These are phyloP conservation scores for Smittia sp. DNA, from an alignment of 2,888 invertebrate species.

Conservation along the genomic window DNA sequence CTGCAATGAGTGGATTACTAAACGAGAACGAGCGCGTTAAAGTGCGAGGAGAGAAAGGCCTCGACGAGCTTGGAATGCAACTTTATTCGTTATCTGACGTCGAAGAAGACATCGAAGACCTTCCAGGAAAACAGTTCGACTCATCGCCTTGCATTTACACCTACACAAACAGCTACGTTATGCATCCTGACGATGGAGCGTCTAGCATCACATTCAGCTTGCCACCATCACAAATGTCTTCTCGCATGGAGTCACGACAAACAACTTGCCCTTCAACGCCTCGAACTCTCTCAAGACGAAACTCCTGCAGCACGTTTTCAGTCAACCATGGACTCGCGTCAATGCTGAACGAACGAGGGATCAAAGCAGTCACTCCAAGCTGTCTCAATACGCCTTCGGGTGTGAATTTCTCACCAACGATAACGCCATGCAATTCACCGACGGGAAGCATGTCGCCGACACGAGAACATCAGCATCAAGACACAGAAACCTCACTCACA, in stretches of 20 bases:
- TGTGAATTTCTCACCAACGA: conserved; percentile 71
- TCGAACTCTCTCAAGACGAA: conserved; percentile 64
- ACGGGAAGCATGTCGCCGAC: background rate
- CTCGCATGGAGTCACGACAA: conserved; percentile 55
- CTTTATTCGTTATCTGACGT: conserved; percentile 9
- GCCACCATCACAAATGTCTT: conserved; percentile 65
- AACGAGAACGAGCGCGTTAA: conserved; percentile 90
- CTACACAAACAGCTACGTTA: conserved; percentile 82
- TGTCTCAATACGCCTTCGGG: conserved; percentile 64
- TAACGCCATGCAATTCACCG: conserved; percentile 79
- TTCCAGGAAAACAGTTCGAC: conserved; percentile 69
- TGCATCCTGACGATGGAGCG: conserved; percentile 85
- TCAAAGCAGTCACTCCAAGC: conserved; percentile 69
- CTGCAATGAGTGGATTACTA: conserved; percentile 83
- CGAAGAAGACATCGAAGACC: conserved; percentile 69
- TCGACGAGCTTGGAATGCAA: conserved; percentile 70
- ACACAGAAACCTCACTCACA: conserved; percentile 47
- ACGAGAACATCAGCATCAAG: background rate
- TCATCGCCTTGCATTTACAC: conserved; percentile 78
- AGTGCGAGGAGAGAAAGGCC: conserved; percentile 72
- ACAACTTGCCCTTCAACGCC: conserved; percentile 53
- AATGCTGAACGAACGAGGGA: conserved; percentile 74
- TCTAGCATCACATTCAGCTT: conserved; percentile 58
- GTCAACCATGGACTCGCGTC: conserved; percentile 68
- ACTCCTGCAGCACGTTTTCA: conserved; percentile 78